Evolutionary conservation across 2,113 vertebrate species (phyloP).

Genomic region (human): GRCh38 chr12:78628001-78628500

Average conservation of each 20-base stretch:
- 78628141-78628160: background rate
- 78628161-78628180: background rate
- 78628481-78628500: background rate
- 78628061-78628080: background rate
- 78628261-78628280: background rate
- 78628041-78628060: background rate
- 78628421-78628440: background rate
- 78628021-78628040: background rate
- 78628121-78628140: background rate
- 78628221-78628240: background rate
- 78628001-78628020: background rate
- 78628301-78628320: background rate
- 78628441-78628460: background rate
- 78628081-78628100: background rate
- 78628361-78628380: accelerated
- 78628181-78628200: background rate
- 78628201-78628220: background rate
- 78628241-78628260: background rate
- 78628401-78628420: background rate
- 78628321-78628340: background rate
- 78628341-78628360: background rate
- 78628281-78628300: background rate
- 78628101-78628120: background rate
- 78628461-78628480: background rate
- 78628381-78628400: background rate